Evolutionary conservation across 1,140 invertebrate genomes (phyloP), one percentile per base, ranked within the genome.

Genomic region (Ectropis grisescens): DNA sequence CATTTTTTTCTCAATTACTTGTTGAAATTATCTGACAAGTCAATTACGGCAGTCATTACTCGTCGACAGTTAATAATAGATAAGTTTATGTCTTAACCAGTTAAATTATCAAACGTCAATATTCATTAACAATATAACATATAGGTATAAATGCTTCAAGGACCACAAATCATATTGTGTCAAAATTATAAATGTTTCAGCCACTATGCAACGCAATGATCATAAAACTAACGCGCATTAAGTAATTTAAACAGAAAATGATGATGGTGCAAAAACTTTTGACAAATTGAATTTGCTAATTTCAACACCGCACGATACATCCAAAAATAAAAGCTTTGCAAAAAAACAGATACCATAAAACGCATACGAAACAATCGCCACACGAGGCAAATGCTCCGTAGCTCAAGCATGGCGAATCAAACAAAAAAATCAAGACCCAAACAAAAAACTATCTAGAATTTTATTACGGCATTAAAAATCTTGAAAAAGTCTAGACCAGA

Each of bases 281-380:
- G 66, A 72, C 52, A 68, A 72, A 76, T 69, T 70, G 54, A 67
- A 66, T 62, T 37, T 41, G 50, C 52, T 60, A 58, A 65, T 60
- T 61, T 46, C 42, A 45, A 62, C 52, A 44, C 37, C 26, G 33
- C 30, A 34, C n/a, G n/a, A n/a, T n/a, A n/a, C n/a, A n/a, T n/a
- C n/a, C n/a, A n/a, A n/a, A n/a, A n/a, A n/a, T n/a, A n/a, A n/a
- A n/a, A n/a, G n/a, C n/a, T n/a, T n/a, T n/a, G n/a, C n/a, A n/a
- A n/a, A n/a, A n/a, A n/a, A n/a, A n/a, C n/a, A 47, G 37, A 41
- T 39, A 38, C 37, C 39, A 47, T 38, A 47, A 37, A 42, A 43
- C 41, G 49, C 41, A 44, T 54, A 28, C 25, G 29, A 49, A 53
- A 47, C 41, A 45, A 45, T 47, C 45, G 33, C 23, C 37, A 13